These are phyloP conservation scores for Varanus salvator DNA, from an alignment of 2,113 vertebrate genomes.

Conservation along the genomic window DNA sequence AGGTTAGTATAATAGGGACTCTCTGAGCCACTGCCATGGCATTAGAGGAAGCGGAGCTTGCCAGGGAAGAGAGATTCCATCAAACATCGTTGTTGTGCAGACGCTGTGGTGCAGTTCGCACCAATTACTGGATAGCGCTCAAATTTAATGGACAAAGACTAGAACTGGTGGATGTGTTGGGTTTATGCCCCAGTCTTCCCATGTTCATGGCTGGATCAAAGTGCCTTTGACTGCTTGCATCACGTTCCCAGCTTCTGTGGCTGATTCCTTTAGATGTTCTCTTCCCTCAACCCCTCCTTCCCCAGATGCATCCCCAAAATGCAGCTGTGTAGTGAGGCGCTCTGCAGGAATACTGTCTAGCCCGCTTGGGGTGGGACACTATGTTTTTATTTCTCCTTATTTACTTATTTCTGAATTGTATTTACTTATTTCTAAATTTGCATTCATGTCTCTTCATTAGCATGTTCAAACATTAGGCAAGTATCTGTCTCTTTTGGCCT, in stretches of 20 bases:
- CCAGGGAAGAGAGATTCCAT: not conserved
- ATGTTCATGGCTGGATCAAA: no score
- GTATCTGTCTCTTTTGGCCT: not conserved
- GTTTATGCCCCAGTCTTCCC: not conserved
- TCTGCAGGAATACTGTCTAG: no score
- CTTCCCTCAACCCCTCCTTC: no score
- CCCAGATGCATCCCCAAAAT: no score
- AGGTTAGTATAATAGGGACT: constrained; percentile 6
- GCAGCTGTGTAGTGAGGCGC: no score
- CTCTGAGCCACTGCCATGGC: not conserved
- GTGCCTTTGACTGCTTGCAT: no score
- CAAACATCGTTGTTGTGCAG: not conserved
- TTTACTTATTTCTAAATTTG: not conserved
- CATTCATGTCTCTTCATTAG: not conserved
- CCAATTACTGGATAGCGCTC: not conserved
- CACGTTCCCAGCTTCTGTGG: no score
- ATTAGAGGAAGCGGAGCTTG: not conserved
- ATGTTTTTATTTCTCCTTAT: not conserved
- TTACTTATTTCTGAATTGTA: not conserved
- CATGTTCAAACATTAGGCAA: not conserved
- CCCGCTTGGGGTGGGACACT: no score
- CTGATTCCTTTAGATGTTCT: no score
- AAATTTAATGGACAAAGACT: not conserved
- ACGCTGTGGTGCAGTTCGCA: not conserved
- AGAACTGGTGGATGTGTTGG: not conserved